phyloP scores from a whole-genome alignment of 1,140 invertebrate genomes.

The Drosophila kikkawai region DNA sequence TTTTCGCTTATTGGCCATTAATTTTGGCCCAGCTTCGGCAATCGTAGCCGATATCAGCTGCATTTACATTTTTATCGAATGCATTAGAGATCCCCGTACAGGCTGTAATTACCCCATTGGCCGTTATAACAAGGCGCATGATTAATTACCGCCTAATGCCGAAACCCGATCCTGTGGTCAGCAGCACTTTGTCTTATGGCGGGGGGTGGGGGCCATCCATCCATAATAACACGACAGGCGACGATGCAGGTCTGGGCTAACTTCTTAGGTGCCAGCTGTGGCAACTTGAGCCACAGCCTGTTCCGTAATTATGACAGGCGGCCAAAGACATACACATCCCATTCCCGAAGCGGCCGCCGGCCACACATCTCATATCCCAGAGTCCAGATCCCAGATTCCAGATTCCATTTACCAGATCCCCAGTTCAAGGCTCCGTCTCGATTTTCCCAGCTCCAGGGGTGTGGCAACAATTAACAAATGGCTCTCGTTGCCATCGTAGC shows the following conservation, averaged over 20 bases:
- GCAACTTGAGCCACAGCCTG: constrained; percentile 57
- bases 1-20: constrained; percentile 71
- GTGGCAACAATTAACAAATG: constrained; percentile 68
- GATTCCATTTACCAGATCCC: constrained; percentile 23
- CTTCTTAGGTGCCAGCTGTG: constrained; percentile 39
- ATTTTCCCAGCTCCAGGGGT: constrained; percentile 37
- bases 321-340: constrained; percentile 26
- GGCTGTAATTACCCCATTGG: constrained; percentile 60
- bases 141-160: constrained; percentile 73
- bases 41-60: constrained; percentile 35
- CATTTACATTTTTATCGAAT: constrained; percentile 69
- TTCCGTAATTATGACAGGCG: constrained; percentile 68
- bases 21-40: constrained; percentile 53
- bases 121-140: constrained; percentile 57
- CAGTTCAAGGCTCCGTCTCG: constrained; percentile 19
- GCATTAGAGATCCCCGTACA: constrained; percentile 60
- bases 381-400: constrained; percentile 1
- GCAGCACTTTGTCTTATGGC: neutral
- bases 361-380: constrained; percentile 2
- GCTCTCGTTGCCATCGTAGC: constrained; percentile 33
- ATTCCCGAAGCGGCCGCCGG: constrained; percentile 17
- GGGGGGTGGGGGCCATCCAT: constrained; percentile 8
- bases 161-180: constrained; percentile 66
- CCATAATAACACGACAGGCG: constrained; percentile 45
- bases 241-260: constrained; percentile 29